Evolutionary conservation across 2,113 vertebrate species (phyloP), one percentile per base, ranked within the genome.

Genomic region (Ptilonorhynchus violaceus): DNA sequence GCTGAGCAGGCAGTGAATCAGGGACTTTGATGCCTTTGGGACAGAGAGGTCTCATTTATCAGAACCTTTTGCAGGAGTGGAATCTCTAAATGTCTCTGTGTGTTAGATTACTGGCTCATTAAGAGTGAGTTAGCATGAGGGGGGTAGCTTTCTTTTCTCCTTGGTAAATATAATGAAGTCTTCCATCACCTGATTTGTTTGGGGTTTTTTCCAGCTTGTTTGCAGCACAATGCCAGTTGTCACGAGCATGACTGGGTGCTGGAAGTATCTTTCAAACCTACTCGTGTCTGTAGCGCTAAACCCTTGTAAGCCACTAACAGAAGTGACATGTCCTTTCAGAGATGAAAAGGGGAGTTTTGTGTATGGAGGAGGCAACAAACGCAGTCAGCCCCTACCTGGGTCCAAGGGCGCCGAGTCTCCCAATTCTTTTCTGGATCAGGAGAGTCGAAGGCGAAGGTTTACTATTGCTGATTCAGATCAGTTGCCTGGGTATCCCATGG

Each of bases 371-470:
- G 96, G 97, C 62, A 98, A 93, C 56, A 98, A 98, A 74, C 82
- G 68, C 19, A 95, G 93, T 60, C 97, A 94, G 23, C 95, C 91
- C 0, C 13, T 94, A 31, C 79, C 90, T 66, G 95, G 82, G 5
- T 97, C 97, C 8, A 99, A 98, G 89, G 99, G 99, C 1, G 98
- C 99, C 0, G 99, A 99, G 96, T 99, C 99, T 55, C 99, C 99
- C 2, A 99, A 99, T 96, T 99, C 99, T 37, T 98, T 98, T 88
- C 93, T 99, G 97, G 99, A 99, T 95, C 97, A 98, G 27, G 98
- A 99, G 66, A 96, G 96, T 30, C 97, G 97, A 44, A 98, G 98
- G 6, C 96, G 98, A 63, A 98, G 98, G 59, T 98, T 98, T 79
- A 98, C 98, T 37, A 98, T 98, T 10, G 95, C 97, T 0, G 99